Evolutionary conservation across 2,113 vertebrate species (phyloP).

Genomic region (Taurulus bubalis): DNA sequence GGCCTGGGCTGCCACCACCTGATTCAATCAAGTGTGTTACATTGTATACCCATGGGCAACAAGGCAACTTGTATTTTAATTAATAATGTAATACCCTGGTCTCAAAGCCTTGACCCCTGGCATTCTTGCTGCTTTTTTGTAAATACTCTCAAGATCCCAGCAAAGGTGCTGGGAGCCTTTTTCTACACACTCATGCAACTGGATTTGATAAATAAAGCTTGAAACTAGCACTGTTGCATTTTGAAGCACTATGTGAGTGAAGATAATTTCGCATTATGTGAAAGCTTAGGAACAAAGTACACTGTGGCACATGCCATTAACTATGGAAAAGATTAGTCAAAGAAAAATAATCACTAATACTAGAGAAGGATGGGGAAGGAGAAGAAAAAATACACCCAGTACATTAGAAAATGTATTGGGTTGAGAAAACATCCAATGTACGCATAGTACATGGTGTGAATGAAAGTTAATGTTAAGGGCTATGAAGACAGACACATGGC

Average conservation of each 20-base stretch:
- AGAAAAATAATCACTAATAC: background rate
- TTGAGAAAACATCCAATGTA: slow-evolving; percentile 12
- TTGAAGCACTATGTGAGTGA: slow-evolving; percentile 16
- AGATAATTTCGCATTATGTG: slow-evolving; percentile 24
- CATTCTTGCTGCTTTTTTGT: slow-evolving; percentile 88
- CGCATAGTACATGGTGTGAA: slow-evolving; percentile 57
- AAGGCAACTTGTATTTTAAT: slow-evolving; percentile 97
- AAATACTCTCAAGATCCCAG: slow-evolving; percentile 91
- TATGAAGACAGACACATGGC: slow-evolving; percentile 71
- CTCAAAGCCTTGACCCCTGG: slow-evolving; percentile 90
- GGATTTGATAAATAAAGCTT: slow-evolving; percentile 69
- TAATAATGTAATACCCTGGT: slow-evolving; percentile 92
- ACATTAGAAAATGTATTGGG: background rate
- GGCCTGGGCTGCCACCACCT: slow-evolving; percentile 91
- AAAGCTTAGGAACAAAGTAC: slow-evolving; percentile 15
- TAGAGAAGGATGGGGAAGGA: background rate
- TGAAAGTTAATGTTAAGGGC: slow-evolving; percentile 72
- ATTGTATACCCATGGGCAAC: slow-evolving; percentile 96
- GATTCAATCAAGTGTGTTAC: slow-evolving; percentile 98
- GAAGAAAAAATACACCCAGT: background rate
- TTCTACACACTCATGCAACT: slow-evolving; percentile 65
- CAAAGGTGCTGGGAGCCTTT: slow-evolving; percentile 81
- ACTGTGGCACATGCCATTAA: slow-evolving; percentile 16
- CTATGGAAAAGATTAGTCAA: background rate
- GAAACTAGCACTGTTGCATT: slow-evolving; percentile 37